phyloP scores from a whole-genome alignment of 37 sponge, comb jelly and placozoan species.

The Diacarnus erythraeanus region DNA sequence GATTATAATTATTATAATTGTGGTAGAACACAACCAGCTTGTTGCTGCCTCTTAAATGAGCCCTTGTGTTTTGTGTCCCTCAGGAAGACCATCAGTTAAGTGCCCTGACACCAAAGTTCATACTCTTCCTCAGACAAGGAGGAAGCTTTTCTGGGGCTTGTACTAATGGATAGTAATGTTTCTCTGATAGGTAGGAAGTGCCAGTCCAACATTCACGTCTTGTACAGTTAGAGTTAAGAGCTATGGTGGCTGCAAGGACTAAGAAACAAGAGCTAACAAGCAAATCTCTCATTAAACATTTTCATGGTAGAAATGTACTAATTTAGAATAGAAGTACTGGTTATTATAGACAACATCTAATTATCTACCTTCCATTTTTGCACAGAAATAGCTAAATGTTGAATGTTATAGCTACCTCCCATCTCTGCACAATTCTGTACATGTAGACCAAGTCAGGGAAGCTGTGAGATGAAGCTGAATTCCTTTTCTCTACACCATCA shows the following conservation, averaged over 20 bases:
- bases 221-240: slow-evolving; percentile 21
- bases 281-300: neutral
- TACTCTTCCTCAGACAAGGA: slow-evolving; percentile 1
- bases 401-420: no score
- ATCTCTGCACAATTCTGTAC: neutral
- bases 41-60: no score
- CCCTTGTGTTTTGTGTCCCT: neutral
- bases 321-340: neutral
- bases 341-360: neutral
- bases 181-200: neutral
- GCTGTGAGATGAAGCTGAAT: slow-evolving; percentile 3
- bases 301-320: neutral
- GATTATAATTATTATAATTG: no score
- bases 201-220: slow-evolving; percentile 3
- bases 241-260: neutral
- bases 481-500: neutral
- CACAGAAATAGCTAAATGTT: no score
- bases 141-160: neutral
- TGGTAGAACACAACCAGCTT: no score
- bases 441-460: neutral
- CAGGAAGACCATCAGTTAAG: neutral
- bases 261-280: neutral
- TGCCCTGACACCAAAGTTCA: neutral
- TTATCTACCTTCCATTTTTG: no score
- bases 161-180: neutral